phyloP scores from a whole-genome alignment of 2,797 vertebrate species.

The Naso thynnoides region DNA sequence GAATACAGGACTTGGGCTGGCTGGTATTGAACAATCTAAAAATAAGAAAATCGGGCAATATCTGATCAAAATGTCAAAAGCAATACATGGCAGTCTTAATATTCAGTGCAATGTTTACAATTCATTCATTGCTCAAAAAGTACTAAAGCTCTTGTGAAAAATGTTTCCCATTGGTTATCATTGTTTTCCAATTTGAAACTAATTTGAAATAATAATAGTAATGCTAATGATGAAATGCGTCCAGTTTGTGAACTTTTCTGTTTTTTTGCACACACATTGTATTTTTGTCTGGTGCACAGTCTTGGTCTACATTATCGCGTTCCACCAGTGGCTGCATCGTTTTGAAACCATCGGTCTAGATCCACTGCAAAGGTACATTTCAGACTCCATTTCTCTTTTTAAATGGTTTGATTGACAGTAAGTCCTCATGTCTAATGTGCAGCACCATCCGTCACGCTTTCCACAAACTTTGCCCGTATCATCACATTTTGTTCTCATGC shows the following conservation, averaged over 20 bases:
- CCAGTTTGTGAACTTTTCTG: background rate
- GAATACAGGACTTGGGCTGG: background rate
- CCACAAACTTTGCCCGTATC: background rate
- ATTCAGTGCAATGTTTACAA: background rate
- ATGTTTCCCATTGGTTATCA: background rate
- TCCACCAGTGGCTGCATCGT: background rate
- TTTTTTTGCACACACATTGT: background rate
- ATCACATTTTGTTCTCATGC: slow-evolving; percentile 1
- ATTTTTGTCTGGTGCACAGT: background rate
- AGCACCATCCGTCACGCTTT: background rate
- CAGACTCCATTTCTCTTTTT: background rate
- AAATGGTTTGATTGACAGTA: background rate
- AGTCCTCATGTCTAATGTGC: background rate
- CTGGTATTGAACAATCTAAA: background rate
- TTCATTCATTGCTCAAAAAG: background rate
- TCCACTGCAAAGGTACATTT: background rate
- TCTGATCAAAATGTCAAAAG: background rate
- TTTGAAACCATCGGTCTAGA: slow-evolving; percentile 1
- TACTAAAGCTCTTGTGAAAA: background rate
- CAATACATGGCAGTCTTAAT: background rate
- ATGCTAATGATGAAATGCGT: background rate
- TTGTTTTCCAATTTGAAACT: background rate
- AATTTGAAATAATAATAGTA: no score
- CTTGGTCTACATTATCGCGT: background rate
- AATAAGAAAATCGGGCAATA: background rate